Percentiles rank a stretch among this genome's conserved stretches.
Conservation (phyloP, 1,140 invertebrate genomes). For the Brachionus plicatilis region DNA sequence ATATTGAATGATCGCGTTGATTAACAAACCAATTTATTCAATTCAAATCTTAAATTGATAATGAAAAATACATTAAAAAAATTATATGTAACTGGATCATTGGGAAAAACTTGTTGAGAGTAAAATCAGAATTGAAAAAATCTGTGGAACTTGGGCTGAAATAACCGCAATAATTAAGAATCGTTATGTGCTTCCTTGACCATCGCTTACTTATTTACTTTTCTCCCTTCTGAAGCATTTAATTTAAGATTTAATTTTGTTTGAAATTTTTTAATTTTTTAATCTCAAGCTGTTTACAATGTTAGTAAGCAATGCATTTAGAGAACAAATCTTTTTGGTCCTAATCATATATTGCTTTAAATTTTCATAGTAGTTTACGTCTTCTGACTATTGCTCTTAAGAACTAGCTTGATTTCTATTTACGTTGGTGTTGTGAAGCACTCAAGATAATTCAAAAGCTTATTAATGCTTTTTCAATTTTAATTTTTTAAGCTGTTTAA, state of each 20-base stretch:
- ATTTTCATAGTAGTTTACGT: neutral
- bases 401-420: neutral
- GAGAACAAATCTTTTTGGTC: neutral
- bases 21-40: conserved; percentile 6
- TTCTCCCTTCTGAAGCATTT: neutral
- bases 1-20: conserved; percentile 5
- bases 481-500: neutral
- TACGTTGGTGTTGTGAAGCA: neutral
- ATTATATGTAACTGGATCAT: neutral
- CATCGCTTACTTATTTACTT: neutral
- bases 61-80: neutral
- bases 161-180: neutral
- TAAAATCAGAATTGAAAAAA: neutral
- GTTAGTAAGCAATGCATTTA: neutral
- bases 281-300: neutral
- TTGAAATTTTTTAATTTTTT: neutral
- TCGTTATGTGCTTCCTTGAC: neutral
- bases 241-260: neutral
- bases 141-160: neutral
- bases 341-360: neutral
- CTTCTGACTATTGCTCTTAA: neutral
- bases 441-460: neutral
- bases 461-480: neutral
- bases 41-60: neutral
- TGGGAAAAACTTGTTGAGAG: neutral